A percentile compares a stretch with the other conserved stretches of the same genome.
These are phyloP conservation scores for Odiellus spinosus DNA, from an alignment of 2,888 invertebrate genomes.

Conservation along the genomic window DNA sequence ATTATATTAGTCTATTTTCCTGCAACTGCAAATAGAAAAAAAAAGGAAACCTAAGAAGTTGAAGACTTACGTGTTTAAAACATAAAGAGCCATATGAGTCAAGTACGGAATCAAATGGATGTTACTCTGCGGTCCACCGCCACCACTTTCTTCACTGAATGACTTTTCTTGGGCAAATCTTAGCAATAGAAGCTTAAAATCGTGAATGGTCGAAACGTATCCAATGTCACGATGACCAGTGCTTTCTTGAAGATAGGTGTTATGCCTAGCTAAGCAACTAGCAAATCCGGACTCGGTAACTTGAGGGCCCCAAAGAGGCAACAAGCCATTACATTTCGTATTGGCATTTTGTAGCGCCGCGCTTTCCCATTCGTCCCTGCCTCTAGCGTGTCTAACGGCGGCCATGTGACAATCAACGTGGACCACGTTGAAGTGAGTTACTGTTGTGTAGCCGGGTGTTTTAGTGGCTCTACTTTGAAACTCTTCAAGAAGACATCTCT, in stretches of 20 bases:
- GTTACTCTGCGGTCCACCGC: conserved; percentile 90
- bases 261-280: conserved; percentile 66
- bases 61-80: conserved; percentile 62
- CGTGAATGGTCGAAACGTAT: conserved; percentile 57
- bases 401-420: conserved; percentile 97
- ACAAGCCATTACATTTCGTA: conserved; percentile 87
- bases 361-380: conserved; percentile 92
- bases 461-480: conserved; percentile 75
- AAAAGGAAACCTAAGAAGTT: too few species aligned
- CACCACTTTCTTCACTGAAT: conserved; percentile 95
- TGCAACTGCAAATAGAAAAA: too few species aligned
- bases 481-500: conserved; percentile 83
- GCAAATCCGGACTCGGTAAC: conserved; percentile 85
- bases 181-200: conserved; percentile 70
- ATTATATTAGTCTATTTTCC: too few species aligned
- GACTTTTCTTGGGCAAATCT: conserved; percentile 85
- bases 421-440: conserved; percentile 95
- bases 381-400: conserved; percentile 57
- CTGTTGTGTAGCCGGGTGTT: conserved; percentile 76
- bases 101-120: conserved; percentile 92
- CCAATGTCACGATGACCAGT: conserved; percentile 33
- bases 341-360: conserved; percentile 96
- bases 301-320: conserved; percentile 92
- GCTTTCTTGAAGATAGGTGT: conserved; percentile 35
- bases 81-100: conserved; percentile 83